Evolutionary conservation across 2,797 vertebrate species (phyloP).

Genomic region (Botia almorhae): DNA sequence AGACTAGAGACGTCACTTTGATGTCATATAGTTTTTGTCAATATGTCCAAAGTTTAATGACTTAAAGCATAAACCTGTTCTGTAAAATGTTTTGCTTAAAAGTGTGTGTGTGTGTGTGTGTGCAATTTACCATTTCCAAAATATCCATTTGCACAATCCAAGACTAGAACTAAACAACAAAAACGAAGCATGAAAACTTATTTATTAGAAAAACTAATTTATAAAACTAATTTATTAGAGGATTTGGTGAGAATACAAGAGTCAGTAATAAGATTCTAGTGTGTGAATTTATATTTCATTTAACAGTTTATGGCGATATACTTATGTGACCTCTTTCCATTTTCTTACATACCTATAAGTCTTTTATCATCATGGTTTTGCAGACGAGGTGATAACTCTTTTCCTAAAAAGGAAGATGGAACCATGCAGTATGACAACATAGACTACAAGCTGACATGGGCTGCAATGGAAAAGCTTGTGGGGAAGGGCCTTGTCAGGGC

Average conservation of each 20-base stretch:
- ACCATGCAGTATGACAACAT: slow-evolving; percentile 85
- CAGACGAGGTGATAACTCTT: slow-evolving; percentile 85
- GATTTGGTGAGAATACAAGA: background rate
- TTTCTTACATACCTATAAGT: background rate
- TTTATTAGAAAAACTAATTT: background rate
- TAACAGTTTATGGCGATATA: background rate
- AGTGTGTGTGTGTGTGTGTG: too few relatives aligned
- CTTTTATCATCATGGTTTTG: slow-evolving; percentile 1
- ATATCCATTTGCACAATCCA: too few relatives aligned
- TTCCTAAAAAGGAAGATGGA: slow-evolving; percentile 88
- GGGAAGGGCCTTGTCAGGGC: slow-evolving; percentile 89
- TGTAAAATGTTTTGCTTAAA: too few relatives aligned
- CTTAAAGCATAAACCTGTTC: too few relatives aligned
- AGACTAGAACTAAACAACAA: too few relatives aligned
- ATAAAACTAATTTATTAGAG: background rate
- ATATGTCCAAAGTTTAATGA: too few relatives aligned
- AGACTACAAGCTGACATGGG: slow-evolving; percentile 96
- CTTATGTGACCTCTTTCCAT: background rate
- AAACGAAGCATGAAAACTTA: background rate
- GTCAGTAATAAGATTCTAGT: background rate
- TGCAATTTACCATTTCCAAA: too few relatives aligned
- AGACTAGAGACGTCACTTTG: background rate
- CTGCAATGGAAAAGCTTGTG: slow-evolving; percentile 93
- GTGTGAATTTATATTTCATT: background rate
- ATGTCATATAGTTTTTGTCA: background rate